These are phyloP conservation scores for Cydia amplana DNA, from an alignment of 1,140 invertebrate species.

Conservation along the genomic window DNA sequence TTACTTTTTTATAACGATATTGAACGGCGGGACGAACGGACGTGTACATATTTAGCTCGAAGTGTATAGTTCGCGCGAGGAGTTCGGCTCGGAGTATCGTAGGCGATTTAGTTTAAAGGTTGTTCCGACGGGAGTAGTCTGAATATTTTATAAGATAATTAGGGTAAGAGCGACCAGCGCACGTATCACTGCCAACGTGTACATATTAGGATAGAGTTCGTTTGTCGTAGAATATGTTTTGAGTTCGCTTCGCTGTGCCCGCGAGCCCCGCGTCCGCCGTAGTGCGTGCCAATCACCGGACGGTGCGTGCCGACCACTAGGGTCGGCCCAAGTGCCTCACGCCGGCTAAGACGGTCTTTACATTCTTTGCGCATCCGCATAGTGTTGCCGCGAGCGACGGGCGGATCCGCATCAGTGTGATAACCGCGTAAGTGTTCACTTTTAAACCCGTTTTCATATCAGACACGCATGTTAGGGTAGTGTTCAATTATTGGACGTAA, in stretches of 20 bases:
- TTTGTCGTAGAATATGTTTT: slow-evolving; percentile 48
- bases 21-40: slow-evolving; percentile 53
- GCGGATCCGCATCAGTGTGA: too few species aligned
- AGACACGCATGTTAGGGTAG: slow-evolving; percentile 53
- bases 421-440: slow-evolving; percentile 57
- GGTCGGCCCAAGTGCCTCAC: slow-evolving; percentile 4
- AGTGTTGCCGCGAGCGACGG: background rate
- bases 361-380: too few species aligned
- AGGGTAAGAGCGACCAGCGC: slow-evolving; percentile 62
- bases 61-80: slow-evolving; percentile 52
- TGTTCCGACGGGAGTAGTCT: slow-evolving; percentile 55
- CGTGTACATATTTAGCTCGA: slow-evolving; percentile 66
- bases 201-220: slow-evolving; percentile 57
- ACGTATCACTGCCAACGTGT: slow-evolving; percentile 71
- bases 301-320: background rate
- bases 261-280: slow-evolving; percentile 26
- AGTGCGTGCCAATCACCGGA: background rate
- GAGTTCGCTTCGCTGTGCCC: slow-evolving; percentile 45
- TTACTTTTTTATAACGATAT: slow-evolving; percentile 71
- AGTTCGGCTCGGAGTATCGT: slow-evolving; percentile 35
- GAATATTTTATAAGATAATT: slow-evolving; percentile 60
- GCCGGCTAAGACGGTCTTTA: too few species aligned
- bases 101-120: slow-evolving; percentile 46
- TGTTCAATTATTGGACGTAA: slow-evolving; percentile 48
- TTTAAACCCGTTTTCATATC: slow-evolving; percentile 66